These are phyloP conservation scores for Acrobasis suavella DNA, from an alignment of 2,888 invertebrate genomes.

Conservation along the genomic window DNA sequence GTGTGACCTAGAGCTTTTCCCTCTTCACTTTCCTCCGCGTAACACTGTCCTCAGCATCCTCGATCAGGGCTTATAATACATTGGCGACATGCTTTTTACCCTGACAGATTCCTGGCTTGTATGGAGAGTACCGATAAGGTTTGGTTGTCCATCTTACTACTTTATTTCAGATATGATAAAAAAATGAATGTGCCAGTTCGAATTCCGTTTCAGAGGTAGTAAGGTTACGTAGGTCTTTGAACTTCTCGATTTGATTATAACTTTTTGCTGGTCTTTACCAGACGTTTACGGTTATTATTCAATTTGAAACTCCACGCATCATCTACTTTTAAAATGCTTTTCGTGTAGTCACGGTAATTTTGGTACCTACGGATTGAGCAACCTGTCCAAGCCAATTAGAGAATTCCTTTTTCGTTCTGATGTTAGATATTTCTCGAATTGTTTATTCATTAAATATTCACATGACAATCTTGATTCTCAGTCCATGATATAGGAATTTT, in stretches of 20 bases:
- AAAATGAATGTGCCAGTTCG: not conserved
- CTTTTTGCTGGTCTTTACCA: not conserved
- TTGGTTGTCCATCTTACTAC: no score
- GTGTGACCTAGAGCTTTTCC: no score
- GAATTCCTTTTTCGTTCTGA: conserved; percentile 9
- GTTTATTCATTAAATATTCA: conserved; percentile 10
- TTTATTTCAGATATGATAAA: not conserved
- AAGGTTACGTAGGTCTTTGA: conserved; percentile 3
- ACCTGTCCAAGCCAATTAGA: conserved; percentile 4
- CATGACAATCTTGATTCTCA: not conserved
- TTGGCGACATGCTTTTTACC: no score
- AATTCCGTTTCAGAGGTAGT: not conserved
- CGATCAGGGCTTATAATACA: no score
- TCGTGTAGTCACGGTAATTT: conserved; percentile 10
- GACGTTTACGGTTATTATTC: not conserved
- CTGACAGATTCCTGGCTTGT: no score
- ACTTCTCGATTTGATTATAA: not conserved
- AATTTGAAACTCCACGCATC: not conserved
- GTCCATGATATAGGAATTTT: not conserved
- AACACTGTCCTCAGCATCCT: no score
- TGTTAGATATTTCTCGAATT: not conserved
- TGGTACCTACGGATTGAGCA: not conserved
- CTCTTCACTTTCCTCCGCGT: no score
- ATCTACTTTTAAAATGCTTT: not conserved
- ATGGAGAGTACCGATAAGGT: no score